Evolutionary conservation across 1,140 invertebrate species (phyloP).

Genomic region (Leptinotarsa lineolata): DNA sequence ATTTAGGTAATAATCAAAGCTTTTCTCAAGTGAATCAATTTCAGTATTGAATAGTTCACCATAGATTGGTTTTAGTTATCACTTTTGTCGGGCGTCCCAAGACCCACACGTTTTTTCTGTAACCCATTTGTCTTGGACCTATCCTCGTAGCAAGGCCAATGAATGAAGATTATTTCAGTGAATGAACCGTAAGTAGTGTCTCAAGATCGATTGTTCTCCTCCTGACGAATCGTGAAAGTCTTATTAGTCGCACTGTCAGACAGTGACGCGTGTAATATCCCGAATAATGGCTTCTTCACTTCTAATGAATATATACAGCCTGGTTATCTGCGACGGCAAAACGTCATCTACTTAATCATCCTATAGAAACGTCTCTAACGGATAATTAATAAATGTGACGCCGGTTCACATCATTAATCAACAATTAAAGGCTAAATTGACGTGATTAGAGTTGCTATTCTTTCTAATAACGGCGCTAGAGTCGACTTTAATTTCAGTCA

Average conservation of each 20-base stretch:
- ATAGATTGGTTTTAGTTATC: too few species aligned
- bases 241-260: slow-evolving; percentile 1
- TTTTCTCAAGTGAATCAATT: too few species aligned
- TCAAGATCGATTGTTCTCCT: neutral
- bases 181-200: neutral
- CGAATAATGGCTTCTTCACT: slow-evolving; percentile 40
- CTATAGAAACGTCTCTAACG: slow-evolving; percentile 44
- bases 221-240: neutral
- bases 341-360: slow-evolving; percentile 47
- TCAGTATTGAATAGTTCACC: too few species aligned
- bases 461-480: slow-evolving; percentile 21
- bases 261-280: slow-evolving; percentile 27
- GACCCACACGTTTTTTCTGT: too few species aligned
- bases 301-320: slow-evolving; percentile 45
- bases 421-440: slow-evolving; percentile 44
- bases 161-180: too few species aligned
- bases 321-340: slow-evolving; percentile 44
- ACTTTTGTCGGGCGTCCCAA: too few species aligned
- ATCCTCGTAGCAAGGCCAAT: too few species aligned
- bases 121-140: too few species aligned
- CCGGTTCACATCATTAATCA: slow-evolving; percentile 41
- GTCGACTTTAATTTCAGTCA: slow-evolving; percentile 1
- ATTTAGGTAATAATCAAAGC: too few species aligned
- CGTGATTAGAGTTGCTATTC: slow-evolving; percentile 33
- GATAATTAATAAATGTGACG: slow-evolving; percentile 47